These are phyloP conservation scores for Drepana arcuata DNA, from an alignment of 1,140 invertebrate genomes.

Conservation along the genomic window DNA sequence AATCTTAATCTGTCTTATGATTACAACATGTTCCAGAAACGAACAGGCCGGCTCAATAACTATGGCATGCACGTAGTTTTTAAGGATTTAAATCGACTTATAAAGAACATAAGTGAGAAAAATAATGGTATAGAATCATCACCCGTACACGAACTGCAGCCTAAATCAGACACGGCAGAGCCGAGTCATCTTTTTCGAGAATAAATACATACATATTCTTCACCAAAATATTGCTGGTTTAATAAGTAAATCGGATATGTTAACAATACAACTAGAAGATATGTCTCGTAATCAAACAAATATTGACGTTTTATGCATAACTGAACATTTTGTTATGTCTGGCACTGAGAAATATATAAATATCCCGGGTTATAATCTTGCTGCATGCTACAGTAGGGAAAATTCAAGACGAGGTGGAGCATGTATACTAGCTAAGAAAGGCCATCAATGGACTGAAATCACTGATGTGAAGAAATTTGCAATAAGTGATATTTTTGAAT, in stretches of 20 bases:
- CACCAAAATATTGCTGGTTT: slow-evolving; percentile 19
- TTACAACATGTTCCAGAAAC: slow-evolving; percentile 6
- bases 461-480: slow-evolving; percentile 1
- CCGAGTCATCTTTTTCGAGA: slow-evolving; percentile 6
- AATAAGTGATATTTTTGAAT: slow-evolving; percentile 5
- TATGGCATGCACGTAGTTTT: slow-evolving; percentile 1
- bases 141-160: no score
- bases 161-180: background rate
- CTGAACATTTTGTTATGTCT: slow-evolving; percentile 7
- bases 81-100: slow-evolving; percentile 2
- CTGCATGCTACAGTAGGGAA: slow-evolving; percentile 4
- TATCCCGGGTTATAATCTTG: slow-evolving; percentile 7
- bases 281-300: background rate
- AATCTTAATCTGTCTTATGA: slow-evolving; percentile 9
- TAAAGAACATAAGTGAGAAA: background rate
- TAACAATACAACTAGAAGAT: slow-evolving; percentile 6
- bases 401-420: slow-evolving; percentile 8
- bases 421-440: slow-evolving; percentile 11
- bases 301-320: slow-evolving; percentile 11
- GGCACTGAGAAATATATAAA: slow-evolving; percentile 7
- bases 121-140: background rate
- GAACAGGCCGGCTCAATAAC: slow-evolving; percentile 6
- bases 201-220: slow-evolving; percentile 7
- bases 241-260: slow-evolving; percentile 7
- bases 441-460: slow-evolving; percentile 6